Evolutionary conservation across 2,113 vertebrate genomes (phyloP).

Genomic region (Ameiurus melas): DNA sequence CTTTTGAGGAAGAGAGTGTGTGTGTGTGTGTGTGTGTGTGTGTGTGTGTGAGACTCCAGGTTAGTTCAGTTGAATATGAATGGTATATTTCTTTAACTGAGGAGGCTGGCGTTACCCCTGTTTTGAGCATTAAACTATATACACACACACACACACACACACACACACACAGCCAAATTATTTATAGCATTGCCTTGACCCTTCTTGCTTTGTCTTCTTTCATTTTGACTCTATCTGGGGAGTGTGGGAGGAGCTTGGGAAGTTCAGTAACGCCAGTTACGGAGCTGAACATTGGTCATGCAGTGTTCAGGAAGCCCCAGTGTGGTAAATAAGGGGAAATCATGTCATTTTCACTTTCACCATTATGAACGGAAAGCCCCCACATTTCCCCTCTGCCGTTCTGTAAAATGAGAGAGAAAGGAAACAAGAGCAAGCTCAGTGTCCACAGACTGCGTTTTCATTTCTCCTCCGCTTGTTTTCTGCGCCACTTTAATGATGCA

Average conservation of each 20-base stretch:
- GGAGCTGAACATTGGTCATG: not conserved
- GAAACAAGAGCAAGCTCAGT: conserved; percentile 25
- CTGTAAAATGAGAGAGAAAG: conserved; percentile 19
- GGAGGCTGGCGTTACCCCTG: not conserved
- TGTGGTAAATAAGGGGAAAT: conserved; percentile 20
- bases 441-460: conserved; percentile 19
- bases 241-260: not conserved
- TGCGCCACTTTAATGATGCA: conserved; percentile 66
- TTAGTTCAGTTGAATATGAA: not conserved
- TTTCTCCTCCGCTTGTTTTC: conserved; percentile 58
- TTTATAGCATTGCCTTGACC: not conserved
- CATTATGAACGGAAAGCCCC: conserved; percentile 41
- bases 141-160: not conserved
- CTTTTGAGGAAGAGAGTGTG: not conserved
- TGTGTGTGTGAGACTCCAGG: not conserved
- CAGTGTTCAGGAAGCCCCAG: not conserved
- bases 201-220: not conserved
- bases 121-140: not conserved
- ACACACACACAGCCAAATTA: not conserved
- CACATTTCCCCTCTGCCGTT: conserved; percentile 32
- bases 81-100: not conserved
- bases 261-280: not conserved
- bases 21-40: not conserved
- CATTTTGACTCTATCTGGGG: not conserved
- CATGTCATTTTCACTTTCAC: conserved; percentile 58